Base-by-base conservation (phyloP, 2,113 vertebrate species). In the Melanotaenia duboulayi region DNA sequence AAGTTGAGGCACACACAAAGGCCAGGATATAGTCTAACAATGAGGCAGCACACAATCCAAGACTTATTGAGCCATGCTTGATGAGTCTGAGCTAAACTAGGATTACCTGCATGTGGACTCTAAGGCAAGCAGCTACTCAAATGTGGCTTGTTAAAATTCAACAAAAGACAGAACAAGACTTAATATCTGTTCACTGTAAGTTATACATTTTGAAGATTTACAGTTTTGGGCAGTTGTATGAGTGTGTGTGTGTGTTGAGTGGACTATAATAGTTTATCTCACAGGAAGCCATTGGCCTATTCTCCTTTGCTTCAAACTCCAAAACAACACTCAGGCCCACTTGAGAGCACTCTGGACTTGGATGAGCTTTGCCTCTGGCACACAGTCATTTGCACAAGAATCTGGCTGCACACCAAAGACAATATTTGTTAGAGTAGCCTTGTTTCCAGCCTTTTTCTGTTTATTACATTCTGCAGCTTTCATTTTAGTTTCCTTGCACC, bases 341-440 rank as follows among this genome's bases (percentile, higher is more conserved):
- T 92, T 81, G 86, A 92, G 89, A 93, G 85, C 84, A 84, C 89
- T 90, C 81, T 78, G 85, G 82, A 83, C 66, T 83, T 90, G 86
- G 90, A 92, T 86, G 87, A 87, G 84, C 84, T 89, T 87, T 87
- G 81, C 80, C 61, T 87, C 83, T 93, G 92, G 91, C 86, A 85
- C 58, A 23, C 65, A 87, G 82, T 91, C 91, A 87, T 87, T 78
- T 69, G 79, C 71, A 89, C 80, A 91, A 89, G 85, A 91, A 89
- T 80, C 72, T 93, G 89, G 93, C 88, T 12, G 56, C 61, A 7
- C 8, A 81, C 93, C 92, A 94, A 93, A 81, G 66, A 92, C 87
- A 93, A 94, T 93, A 93, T 94, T 94, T 92, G 90, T 92, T 89
- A 91, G 84, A 88, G 86, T 88, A 88, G 90, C 83, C 87, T 92